Conservation (phyloP, 2,888 invertebrate genomes). For the Zygogramma bicolorata region DNA sequence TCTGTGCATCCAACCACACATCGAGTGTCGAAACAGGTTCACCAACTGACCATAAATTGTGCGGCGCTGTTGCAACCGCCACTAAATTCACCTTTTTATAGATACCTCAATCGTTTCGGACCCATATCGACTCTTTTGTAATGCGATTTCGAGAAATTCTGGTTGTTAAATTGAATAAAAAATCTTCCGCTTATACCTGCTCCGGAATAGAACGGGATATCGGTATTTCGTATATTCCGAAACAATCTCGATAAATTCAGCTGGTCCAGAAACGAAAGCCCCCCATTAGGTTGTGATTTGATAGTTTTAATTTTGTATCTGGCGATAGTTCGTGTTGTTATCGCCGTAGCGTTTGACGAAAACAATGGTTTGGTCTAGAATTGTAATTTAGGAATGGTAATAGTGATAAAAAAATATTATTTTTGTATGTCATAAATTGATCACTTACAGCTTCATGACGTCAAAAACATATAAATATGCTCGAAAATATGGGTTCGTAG, state of each 20-base stretch:
- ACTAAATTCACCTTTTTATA: slow-evolving; percentile 49
- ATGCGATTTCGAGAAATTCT: slow-evolving; percentile 39
- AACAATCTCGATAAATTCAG: slow-evolving; percentile 4
- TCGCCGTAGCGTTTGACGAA: too few species aligned
- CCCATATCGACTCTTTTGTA: slow-evolving; percentile 40
- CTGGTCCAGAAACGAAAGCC: background rate
- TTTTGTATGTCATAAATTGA: too few species aligned
- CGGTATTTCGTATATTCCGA: background rate
- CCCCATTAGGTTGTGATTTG: slow-evolving; percentile 38
- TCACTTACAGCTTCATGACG: too few species aligned
- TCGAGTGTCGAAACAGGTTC: slow-evolving; percentile 42
- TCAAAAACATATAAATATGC: too few species aligned
- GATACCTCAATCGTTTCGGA: slow-evolving; percentile 38
- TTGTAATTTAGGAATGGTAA: background rate
- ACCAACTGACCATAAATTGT: slow-evolving; percentile 56
- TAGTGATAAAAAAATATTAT: too few species aligned
- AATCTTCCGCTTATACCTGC: slow-evolving; percentile 2
- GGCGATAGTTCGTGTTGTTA: too few species aligned
- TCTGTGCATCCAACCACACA: slow-evolving; percentile 55
- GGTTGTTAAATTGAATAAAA: slow-evolving; percentile 42
- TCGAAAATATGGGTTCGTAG: too few species aligned
- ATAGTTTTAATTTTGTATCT: slow-evolving; percentile 51
- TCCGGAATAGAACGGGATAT: background rate
- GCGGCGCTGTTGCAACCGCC: slow-evolving; percentile 45
- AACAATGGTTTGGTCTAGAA: too few species aligned